Percentiles rank a stretch among this genome's conserved stretches.
Conservation (phyloP, 1,140 invertebrate species). For the Eurosta solidaginis region DNA sequence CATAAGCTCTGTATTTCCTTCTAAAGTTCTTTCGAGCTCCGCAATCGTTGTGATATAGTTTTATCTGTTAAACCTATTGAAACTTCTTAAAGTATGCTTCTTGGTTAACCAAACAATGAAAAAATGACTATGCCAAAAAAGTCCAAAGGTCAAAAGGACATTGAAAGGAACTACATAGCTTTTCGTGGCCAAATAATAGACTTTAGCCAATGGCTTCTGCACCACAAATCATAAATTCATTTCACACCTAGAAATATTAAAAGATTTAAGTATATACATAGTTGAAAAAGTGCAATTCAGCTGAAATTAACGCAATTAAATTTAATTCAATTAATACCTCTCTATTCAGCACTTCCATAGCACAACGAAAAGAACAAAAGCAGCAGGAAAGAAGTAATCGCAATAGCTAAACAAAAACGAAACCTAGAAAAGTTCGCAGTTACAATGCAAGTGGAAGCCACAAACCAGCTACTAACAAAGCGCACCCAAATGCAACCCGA, state of each 20-base stretch:
- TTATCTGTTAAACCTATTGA: too few species aligned
- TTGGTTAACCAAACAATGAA: too few species aligned
- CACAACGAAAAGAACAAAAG: not conserved
- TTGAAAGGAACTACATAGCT: too few species aligned
- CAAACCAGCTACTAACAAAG: not conserved
- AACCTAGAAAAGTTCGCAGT: not conserved
- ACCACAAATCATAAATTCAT: not conserved
- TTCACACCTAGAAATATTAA: not conserved
- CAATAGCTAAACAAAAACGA: not conserved
- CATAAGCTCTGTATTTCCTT: too few species aligned
- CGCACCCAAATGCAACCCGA: conserved; percentile 5
- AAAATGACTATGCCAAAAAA: too few species aligned
- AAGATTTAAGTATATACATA: not conserved
- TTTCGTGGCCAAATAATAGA: too few species aligned
- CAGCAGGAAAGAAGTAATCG: not conserved
- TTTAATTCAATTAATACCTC: conserved; percentile 18
- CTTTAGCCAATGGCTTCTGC: too few species aligned
- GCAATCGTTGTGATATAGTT: too few species aligned
- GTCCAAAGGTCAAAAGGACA: too few species aligned
- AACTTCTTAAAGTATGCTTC: too few species aligned
- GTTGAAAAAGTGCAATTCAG: not conserved
- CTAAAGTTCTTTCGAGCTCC: too few species aligned
- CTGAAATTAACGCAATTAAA: conserved; percentile 13
- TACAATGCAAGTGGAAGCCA: conserved; percentile 1
- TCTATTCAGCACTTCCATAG: not conserved